A percentile compares a stretch with the other conserved stretches of the same genome.
These are phyloP conservation scores for Augochlorella aurata DNA, from an alignment of 2,888 invertebrate genomes.

Conservation along the genomic window DNA sequence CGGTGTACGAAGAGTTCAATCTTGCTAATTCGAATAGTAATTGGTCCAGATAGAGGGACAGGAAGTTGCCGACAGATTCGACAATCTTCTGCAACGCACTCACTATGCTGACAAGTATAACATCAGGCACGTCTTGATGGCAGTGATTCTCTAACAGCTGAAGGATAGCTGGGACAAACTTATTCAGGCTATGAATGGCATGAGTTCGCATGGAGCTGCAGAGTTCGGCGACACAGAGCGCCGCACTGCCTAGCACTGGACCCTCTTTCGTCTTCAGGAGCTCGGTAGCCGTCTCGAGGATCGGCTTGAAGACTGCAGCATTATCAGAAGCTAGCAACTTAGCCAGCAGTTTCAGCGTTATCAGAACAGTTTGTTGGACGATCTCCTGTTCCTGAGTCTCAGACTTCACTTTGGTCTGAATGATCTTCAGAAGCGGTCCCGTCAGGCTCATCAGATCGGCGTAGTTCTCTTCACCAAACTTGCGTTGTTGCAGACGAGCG, in stretches of 20 bases:
- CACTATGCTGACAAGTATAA: conserved; percentile 88
- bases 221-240: conserved; percentile 91
- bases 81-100: conserved; percentile 92
- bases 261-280: conserved; percentile 84
- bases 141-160: conserved; percentile 86
- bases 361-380: conserved; percentile 91
- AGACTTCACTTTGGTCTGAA: conserved; percentile 83
- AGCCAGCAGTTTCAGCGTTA: conserved; percentile 92
- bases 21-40: conserved; percentile 86
- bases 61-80: conserved; percentile 90
- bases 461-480: conserved; percentile 84
- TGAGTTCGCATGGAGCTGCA: conserved; percentile 89
- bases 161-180: conserved; percentile 90
- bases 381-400: conserved; percentile 85
- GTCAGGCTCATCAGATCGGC: conserved; percentile 85
- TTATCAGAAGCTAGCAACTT: conserved; percentile 87
- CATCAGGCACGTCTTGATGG: conserved; percentile 84
- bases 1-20: conserved; percentile 79
- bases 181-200: conserved; percentile 88
- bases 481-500: conserved; percentile 88
- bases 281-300: conserved; percentile 87
- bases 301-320: conserved; percentile 87
- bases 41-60: conserved; percentile 92
- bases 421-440: conserved; percentile 85
- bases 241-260: conserved; percentile 88